Base-by-base conservation (phyloP, 1,140 invertebrate species). In the Aphis craccivora region DNA sequence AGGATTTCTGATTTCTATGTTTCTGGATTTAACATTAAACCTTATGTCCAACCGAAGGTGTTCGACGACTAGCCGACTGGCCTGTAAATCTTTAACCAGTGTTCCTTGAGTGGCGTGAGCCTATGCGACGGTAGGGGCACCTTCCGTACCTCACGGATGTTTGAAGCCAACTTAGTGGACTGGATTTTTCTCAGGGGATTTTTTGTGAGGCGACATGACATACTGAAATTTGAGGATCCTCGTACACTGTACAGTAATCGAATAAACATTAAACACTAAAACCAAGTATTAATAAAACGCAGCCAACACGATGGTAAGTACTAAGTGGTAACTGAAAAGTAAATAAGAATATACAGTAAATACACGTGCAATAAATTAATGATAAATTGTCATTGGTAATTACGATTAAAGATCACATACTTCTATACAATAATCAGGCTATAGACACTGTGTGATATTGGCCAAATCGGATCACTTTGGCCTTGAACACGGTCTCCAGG, bases 41-140 rank as follows among this genome's bases (percentile, higher is more conserved):
- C 99, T 96, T 86, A 99, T 97, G 96, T 99, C 98, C 30, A 99
- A 95, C 94, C 99, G 96, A 51, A 99, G 96, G 95, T 99, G 98
- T 95, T 99, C 98, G 11, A 99, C 99, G 53, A 99, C 96, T 0
- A 99, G 99, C 92, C 99, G 53, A 99, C 96, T 0, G 99, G 99
- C 92, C 97, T 98, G 95, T 99, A 99, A 94, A 99, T 99, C 95
- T 99, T 99, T 95, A 98, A 96, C 99, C 99, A 99, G 95, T 98
- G 98, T 95, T 99, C 97, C 96, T 99, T 99, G 2, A 99, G 95
- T 30, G 99, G 98, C 53, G 98, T 97, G 94, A 99, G 99, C 95
- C 99, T 97, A 95, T 97, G 97, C 88, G 96, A 95, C 83, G 97
- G 97, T 88, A 98, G 96, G n/a, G 96, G 94, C 86, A 98, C 95